These are phyloP conservation scores for Galleria mellonella DNA, from an alignment of 1,140 invertebrate genomes.

Conservation along the genomic window DNA sequence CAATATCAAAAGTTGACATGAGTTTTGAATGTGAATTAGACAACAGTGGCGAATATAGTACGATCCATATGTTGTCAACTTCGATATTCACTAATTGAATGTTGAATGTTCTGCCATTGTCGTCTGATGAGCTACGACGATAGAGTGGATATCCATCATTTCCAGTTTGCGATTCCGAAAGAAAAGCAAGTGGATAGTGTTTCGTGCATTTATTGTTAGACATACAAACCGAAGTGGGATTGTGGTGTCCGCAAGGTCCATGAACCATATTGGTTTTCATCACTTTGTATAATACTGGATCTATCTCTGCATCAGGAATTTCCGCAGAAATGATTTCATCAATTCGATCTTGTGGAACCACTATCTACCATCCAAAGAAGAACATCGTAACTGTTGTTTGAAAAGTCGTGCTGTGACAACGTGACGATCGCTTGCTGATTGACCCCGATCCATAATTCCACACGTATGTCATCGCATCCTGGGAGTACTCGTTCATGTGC, in stretches of 20 bases:
- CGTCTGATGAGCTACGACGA: conserved; percentile 17
- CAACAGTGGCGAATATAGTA: conserved; percentile 9
- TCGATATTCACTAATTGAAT: conserved; percentile 15
- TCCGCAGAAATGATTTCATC: conserved; percentile 72
- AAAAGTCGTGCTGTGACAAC: conserved; percentile 9
- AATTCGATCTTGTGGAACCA: conserved; percentile 51
- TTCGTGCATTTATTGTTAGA: conserved; percentile 63
- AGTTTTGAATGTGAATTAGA: conserved; percentile 21
- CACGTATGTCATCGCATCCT: too few species aligned
- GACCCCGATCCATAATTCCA: conserved; percentile 37
- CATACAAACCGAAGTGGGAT: conserved; percentile 70
- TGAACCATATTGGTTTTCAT: conserved; percentile 72
- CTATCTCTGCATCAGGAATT: conserved; percentile 60
- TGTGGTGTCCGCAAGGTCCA: conserved; percentile 71
- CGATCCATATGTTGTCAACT: conserved; percentile 7
- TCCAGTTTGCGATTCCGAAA: conserved; percentile 23
- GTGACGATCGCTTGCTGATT: conserved; percentile 21
- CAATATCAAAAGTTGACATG: conserved; percentile 4
- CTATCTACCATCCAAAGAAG: conserved; percentile 21
- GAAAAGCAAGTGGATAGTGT: conserved; percentile 17
- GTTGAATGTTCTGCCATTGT: conserved; percentile 14
- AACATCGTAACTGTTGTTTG: conserved; percentile 3
- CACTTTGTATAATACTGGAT: conserved; percentile 55
- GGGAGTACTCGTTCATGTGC: conserved; percentile 47
- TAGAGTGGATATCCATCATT: conserved; percentile 38